These are phyloP conservation scores for Antigone vipio DNA, from an alignment of 2,113 vertebrate genomes.

Conservation along the genomic window DNA sequence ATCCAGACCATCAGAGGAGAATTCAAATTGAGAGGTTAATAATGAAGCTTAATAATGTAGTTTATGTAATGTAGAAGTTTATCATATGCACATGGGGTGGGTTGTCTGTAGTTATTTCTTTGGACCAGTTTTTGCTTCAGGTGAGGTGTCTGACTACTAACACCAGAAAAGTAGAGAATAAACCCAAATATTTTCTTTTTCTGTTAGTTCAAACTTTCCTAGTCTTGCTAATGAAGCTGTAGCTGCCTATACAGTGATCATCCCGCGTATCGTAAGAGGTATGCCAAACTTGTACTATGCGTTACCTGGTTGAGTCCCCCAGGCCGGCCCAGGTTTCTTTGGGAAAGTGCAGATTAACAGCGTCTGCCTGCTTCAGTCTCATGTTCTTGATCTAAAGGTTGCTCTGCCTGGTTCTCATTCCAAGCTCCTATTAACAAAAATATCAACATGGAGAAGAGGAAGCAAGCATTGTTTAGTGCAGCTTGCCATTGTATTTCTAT, in stretches of 20 bases:
- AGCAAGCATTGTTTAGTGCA: neutral
- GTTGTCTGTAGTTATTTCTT: neutral
- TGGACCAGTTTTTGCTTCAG: neutral
- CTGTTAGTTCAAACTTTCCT: rapidly evolving
- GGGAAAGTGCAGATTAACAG: neutral
- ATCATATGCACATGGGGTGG: neutral
- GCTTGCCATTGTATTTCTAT: neutral
- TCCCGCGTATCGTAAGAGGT: rapidly evolving
- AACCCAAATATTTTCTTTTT: neutral
- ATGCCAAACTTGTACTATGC: neutral
- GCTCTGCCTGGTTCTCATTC: neutral
- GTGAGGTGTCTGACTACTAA: neutral
- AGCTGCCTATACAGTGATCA: neutral
- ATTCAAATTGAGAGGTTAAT: neutral
- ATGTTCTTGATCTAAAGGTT: neutral
- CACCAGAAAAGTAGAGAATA: neutral
- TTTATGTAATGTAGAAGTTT: neutral
- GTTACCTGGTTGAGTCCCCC: neutral
- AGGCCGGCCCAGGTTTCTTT: neutral
- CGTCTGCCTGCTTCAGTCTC: neutral
- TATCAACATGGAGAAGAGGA: neutral
- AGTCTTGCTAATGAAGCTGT: neutral
- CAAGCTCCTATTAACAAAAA: neutral
- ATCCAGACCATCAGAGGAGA: neutral
- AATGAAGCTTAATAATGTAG: neutral